Conservation (phyloP, 2,113 vertebrate genomes). For the Collichthys lucidus region DNA sequence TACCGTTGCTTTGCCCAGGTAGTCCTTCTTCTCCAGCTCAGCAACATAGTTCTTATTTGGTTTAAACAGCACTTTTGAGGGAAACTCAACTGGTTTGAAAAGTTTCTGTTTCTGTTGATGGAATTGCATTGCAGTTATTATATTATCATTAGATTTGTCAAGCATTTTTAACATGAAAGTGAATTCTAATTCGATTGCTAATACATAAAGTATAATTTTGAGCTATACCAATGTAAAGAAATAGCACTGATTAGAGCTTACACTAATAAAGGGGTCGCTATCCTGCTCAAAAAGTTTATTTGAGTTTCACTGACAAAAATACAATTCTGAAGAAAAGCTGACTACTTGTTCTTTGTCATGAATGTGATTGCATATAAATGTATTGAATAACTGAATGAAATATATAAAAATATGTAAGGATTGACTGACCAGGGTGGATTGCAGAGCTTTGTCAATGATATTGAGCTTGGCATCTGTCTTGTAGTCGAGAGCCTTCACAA, state of each 20-base stretch:
- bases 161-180: neutral
- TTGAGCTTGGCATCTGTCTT: slow-evolving; percentile 89
- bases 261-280: neutral
- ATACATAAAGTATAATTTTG: neutral
- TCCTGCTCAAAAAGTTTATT: neutral
- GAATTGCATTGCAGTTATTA: slow-evolving; percentile 6
- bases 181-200: neutral
- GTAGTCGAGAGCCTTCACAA: slow-evolving; percentile 84
- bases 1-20: slow-evolving; percentile 96
- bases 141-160: neutral
- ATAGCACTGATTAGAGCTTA: neutral
- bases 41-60: slow-evolving; percentile 96
- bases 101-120: slow-evolving; percentile 90
- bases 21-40: slow-evolving; percentile 96
- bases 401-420: neutral
- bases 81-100: slow-evolving; percentile 86
- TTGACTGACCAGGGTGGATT: slow-evolving; percentile 88
- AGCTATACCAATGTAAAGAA: neutral
- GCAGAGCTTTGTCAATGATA: slow-evolving; percentile 90
- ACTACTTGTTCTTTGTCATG: too few species aligned
- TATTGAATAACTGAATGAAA: neutral
- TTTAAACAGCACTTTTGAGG: slow-evolving; percentile 87
- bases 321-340: neutral
- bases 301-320: neutral
- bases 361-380: neutral